Evolutionary conservation across 2,113 vertebrate genomes (phyloP).

Genomic region (Fukomys damarensis): DNA sequence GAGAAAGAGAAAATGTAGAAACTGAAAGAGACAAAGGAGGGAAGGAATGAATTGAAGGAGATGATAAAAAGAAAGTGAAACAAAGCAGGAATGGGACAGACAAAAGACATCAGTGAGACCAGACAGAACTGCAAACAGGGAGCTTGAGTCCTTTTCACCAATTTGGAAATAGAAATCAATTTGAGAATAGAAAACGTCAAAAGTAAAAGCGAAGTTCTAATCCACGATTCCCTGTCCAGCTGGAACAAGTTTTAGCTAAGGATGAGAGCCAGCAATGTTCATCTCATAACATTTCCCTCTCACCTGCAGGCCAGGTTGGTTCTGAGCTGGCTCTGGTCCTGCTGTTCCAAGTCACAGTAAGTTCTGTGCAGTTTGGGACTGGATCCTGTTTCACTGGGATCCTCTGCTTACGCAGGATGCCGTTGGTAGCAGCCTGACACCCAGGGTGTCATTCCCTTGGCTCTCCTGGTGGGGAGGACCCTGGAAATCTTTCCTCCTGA

Average conservation of each 20-base stretch:
- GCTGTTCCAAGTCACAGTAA: slow-evolving; percentile 8
- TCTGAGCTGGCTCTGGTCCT: slow-evolving; percentile 7
- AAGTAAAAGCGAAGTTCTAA: slow-evolving; percentile 43
- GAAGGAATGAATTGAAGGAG: background rate
- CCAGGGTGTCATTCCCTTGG: background rate
- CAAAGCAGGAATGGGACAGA: background rate
- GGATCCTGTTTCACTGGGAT: background rate
- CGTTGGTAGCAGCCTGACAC: background rate
- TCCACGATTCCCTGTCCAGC: slow-evolving; percentile 62
- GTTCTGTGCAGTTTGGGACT: slow-evolving; percentile 12
- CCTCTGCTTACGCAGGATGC: background rate
- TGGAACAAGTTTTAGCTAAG: slow-evolving; percentile 47
- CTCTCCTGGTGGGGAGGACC: background rate
- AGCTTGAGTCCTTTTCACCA: slow-evolving; percentile 12
- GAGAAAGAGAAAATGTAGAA: slow-evolving; percentile 7
- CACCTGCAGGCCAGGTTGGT: background rate
- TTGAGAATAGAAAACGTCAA: slow-evolving; percentile 32
- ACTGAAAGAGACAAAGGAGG: background rate
- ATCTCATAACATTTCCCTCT: background rate
- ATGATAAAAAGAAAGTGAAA: background rate
- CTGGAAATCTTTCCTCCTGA: background rate
- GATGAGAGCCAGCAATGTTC: background rate
- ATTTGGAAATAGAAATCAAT: slow-evolving; percentile 53
- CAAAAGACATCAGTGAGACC: slow-evolving; percentile 2
- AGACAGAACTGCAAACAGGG: background rate